Percentiles rank a stretch among this genome's conserved stretches.
Evolutionary conservation across 2,888 invertebrate genomes (phyloP).

Genomic region (Apantesis nais): DNA sequence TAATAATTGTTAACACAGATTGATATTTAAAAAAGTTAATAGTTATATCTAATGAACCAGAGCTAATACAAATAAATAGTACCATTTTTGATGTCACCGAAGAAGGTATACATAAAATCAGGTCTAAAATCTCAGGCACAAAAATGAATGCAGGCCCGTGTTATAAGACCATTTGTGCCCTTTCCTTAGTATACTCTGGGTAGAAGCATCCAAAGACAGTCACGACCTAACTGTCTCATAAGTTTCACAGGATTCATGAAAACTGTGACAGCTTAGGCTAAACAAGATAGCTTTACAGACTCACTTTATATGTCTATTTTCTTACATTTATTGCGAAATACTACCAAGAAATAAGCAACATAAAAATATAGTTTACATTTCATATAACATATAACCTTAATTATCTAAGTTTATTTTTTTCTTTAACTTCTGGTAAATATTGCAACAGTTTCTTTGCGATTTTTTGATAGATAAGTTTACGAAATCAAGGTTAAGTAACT

Average conservation of each 20-base stretch:
- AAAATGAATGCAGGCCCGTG: too few relatives aligned
- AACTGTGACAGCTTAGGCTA: neutral
- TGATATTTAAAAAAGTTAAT: too few relatives aligned
- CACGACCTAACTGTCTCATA: neutral
- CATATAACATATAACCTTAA: neutral
- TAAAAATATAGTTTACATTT: neutral
- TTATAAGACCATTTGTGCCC: too few relatives aligned
- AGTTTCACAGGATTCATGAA: neutral
- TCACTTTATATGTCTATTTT: neutral
- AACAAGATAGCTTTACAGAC: neutral
- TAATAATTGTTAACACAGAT: too few relatives aligned
- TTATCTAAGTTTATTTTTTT: neutral
- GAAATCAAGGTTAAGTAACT: neutral
- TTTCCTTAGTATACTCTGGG: too few relatives aligned
- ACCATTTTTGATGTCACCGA: too few relatives aligned
- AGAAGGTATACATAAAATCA: too few relatives aligned
- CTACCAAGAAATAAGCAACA: neutral
- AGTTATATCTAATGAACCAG: too few relatives aligned
- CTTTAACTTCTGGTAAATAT: neutral
- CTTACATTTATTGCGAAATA: neutral
- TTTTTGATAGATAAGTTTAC: neutral
- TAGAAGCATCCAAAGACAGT: neutral
- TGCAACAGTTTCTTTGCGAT: neutral
- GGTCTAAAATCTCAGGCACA: too few relatives aligned
- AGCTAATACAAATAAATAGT: too few relatives aligned